phyloP scores from a whole-genome alignment of 2,797 vertebrate genomes.

The Sebastes matsubarae region DNA sequence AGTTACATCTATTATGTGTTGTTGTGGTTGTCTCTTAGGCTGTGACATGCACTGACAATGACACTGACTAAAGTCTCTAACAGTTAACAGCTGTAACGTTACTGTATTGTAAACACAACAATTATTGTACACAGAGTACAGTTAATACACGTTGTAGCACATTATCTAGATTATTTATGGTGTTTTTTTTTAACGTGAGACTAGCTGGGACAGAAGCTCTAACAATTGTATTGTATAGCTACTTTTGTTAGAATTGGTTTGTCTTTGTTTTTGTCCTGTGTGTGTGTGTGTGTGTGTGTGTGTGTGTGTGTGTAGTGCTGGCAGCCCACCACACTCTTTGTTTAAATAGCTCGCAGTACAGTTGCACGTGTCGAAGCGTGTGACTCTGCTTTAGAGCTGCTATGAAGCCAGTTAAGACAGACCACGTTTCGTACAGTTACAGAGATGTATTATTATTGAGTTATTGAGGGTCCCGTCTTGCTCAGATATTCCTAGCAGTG shows the following conservation, averaged over 20 bases:
- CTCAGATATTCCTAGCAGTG: neutral
- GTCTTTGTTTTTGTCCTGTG: conserved; percentile 42
- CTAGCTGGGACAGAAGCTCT: neutral
- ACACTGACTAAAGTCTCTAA: neutral
- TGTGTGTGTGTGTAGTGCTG: conserved; percentile 23
- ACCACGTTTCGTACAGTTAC: conserved; percentile 27
- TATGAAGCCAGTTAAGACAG: conserved; percentile 5
- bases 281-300: neutral
- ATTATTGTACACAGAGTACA: neutral
- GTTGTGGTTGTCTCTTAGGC: too few relatives aligned
- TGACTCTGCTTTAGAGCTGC: conserved; percentile 69
- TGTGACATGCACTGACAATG: too few relatives aligned
- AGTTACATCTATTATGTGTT: too few relatives aligned
- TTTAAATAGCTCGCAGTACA: conserved; percentile 80
- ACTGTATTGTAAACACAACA: conserved; percentile 22
- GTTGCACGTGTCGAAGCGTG: conserved; percentile 83
- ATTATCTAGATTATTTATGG: neutral
- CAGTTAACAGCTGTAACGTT: conserved; percentile 34
- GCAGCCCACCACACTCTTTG: conserved; percentile 76
- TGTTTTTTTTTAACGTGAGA: neutral
- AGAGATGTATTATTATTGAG: neutral
- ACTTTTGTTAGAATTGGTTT: neutral
- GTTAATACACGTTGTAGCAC: neutral
- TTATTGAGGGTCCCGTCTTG: neutral
- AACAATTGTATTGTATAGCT: neutral